Conservation (phyloP, 2,888 invertebrate species). For the Patella ulyssiponensis region DNA sequence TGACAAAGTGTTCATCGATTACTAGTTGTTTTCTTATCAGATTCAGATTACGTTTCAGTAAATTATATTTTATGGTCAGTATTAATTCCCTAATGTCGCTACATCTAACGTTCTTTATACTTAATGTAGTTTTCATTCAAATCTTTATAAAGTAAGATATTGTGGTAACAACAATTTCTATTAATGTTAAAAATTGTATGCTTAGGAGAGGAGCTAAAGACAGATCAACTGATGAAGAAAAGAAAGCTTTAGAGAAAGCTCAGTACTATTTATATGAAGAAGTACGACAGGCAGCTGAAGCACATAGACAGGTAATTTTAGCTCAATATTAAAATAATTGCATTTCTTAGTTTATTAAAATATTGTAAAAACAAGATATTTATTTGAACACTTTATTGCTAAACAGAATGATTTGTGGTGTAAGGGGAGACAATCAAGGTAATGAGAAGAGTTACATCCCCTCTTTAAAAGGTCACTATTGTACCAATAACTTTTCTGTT, state of each 20-base stretch:
- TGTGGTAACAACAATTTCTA: too few relatives aligned
- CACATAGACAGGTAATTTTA: constrained; percentile 86
- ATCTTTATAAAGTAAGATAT: too few relatives aligned
- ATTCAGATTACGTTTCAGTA: not conserved
- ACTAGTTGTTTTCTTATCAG: not conserved
- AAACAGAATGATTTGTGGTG: not conserved
- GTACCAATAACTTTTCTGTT: too few relatives aligned
- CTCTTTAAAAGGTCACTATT: too few relatives aligned
- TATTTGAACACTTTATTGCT: too few relatives aligned
- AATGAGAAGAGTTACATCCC: too few relatives aligned
- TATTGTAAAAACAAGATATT: too few relatives aligned
- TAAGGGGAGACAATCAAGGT: not conserved
- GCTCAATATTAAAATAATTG: too few relatives aligned
- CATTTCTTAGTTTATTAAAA: too few relatives aligned
- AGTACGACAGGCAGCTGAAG: constrained; percentile 95
- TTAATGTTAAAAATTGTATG: not conserved
- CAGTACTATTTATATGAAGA: constrained; percentile 95
- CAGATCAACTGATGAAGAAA: constrained; percentile 81
- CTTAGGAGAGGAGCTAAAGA: constrained; percentile 84
- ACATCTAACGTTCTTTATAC: not conserved
- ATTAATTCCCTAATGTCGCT: not conserved
- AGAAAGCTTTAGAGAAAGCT: constrained; percentile 87
- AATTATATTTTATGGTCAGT: not conserved
- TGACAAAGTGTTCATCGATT: not conserved
- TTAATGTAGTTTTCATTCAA: too few relatives aligned